These are phyloP conservation scores for Megamerina dolium DNA, from an alignment of 2,888 invertebrate species.

Conservation along the genomic window DNA sequence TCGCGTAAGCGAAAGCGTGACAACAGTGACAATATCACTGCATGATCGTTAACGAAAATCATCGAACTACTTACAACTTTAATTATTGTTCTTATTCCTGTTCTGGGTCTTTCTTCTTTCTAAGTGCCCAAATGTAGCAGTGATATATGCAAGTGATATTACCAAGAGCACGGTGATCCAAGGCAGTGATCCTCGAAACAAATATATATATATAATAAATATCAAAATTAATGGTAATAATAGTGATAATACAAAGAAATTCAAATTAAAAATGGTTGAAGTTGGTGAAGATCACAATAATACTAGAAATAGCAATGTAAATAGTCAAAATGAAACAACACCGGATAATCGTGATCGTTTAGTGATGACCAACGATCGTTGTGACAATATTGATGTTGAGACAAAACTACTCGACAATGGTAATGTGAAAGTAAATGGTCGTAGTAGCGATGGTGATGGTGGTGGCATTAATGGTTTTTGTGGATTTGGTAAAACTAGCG, in stretches of 20 bases:
- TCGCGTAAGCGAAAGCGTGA: background rate
- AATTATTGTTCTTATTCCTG: too few species aligned
- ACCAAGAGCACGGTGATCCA: too few species aligned
- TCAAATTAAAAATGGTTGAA: background rate
- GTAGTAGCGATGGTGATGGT: too few species aligned
- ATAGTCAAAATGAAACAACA: background rate
- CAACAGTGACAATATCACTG: too few species aligned
- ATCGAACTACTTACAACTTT: too few species aligned
- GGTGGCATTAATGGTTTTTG: constrained; percentile 15
- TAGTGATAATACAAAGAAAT: background rate
- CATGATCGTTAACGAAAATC: too few species aligned
- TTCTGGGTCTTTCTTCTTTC: too few species aligned
- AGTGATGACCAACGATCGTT: constrained; percentile 7
- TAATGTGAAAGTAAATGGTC: constrained; percentile 8
- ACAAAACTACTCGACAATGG: constrained; percentile 31
- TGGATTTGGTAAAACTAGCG: constrained; percentile 24
- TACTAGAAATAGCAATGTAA: too few species aligned
- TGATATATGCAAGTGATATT: too few species aligned
- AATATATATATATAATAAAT: background rate
- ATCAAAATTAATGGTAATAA: background rate
- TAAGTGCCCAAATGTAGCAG: too few species aligned
- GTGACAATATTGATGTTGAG: constrained; percentile 19
- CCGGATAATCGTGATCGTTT: constrained; percentile 17
- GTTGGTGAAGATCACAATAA: constrained; percentile 2
- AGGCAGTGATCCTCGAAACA: too few species aligned